Percentiles rank a stretch among this genome's conserved stretches.
Evolutionary conservation across 2,888 invertebrate species (phyloP).

Genomic region (Troides helena): DNA sequence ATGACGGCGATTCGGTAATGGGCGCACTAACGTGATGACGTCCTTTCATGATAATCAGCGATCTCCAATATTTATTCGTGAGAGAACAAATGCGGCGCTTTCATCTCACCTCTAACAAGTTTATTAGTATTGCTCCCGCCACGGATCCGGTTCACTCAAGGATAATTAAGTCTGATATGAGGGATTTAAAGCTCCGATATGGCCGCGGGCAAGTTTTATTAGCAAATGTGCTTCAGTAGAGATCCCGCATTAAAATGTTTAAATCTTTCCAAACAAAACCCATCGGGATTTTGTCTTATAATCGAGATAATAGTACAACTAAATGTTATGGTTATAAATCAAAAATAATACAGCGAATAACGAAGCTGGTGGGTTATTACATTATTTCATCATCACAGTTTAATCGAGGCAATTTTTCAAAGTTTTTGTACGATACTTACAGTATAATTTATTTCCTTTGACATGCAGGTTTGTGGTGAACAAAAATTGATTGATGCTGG

Average conservation of each 20-base stretch:
- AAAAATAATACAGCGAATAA: constrained; percentile 48
- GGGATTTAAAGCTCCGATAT: constrained; percentile 45
- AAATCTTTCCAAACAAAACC: too few species aligned
- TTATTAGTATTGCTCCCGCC: constrained; percentile 65
- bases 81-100: constrained; percentile 61
- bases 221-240: constrained; percentile 7
- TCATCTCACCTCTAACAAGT: constrained; percentile 57
- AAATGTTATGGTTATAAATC: constrained; percentile 10
- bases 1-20: constrained; percentile 75
- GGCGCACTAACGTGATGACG: constrained; percentile 60
- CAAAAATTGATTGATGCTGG: constrained; percentile 72
- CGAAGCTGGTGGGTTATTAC: constrained; percentile 50
- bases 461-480: constrained; percentile 46
- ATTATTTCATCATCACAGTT: constrained; percentile 61
- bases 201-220: constrained; percentile 35
- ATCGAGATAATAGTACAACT: too few species aligned
- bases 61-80: constrained; percentile 71
- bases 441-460: constrained; percentile 64
- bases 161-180: constrained; percentile 55
- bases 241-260: too few species aligned
- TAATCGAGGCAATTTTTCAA: constrained; percentile 72
- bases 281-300: too few species aligned
- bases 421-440: constrained; percentile 66
- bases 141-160: constrained; percentile 52
- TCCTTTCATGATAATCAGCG: constrained; percentile 76